Percentiles rank a stretch among this genome's conserved stretches.
phyloP scores from a whole-genome alignment of 2,797 vertebrate genomes.

The Notoglanidium macrostoma region DNA sequence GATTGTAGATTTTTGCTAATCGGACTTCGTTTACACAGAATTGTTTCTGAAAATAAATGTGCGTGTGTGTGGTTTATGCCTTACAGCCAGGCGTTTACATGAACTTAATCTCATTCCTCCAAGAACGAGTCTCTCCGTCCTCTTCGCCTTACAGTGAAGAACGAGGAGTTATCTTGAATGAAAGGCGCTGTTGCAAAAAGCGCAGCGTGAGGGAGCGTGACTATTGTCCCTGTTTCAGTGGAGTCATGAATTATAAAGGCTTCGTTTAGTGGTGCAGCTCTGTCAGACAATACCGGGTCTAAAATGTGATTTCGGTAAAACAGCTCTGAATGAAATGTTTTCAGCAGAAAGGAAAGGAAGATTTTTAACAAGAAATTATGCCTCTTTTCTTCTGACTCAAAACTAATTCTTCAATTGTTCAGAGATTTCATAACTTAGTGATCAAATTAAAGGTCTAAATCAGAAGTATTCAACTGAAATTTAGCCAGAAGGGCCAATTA shows the following conservation, averaged over 20 bases:
- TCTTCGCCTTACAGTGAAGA: neutral
- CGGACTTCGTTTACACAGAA: neutral
- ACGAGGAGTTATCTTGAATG: slow-evolving; percentile 1
- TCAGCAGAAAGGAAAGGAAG: neutral
- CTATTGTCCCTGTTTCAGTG: slow-evolving; percentile 12
- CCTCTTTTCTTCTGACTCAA: neutral
- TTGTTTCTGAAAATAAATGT: neutral
- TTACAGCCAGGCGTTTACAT: neutral
- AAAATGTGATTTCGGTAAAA: neutral
- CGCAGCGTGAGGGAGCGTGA: neutral
- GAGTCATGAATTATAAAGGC: slow-evolving; percentile 17
- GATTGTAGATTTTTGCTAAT: neutral
- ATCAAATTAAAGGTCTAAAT: neutral
- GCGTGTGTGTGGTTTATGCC: neutral
- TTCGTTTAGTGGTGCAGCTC: neutral
- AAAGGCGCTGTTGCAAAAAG: neutral
- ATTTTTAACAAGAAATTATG: neutral
- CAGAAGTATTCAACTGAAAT: neutral
- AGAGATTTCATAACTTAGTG: neutral
- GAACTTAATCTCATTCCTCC: neutral
- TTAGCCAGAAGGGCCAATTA: neutral
- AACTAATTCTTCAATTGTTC: neutral
- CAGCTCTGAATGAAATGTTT: neutral
- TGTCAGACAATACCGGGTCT: neutral
- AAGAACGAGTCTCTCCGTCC: neutral